Evolutionary conservation across 92 coral and sea anemone genomes (phyloP).

Genomic region (Palythoa caribaeorum): DNA sequence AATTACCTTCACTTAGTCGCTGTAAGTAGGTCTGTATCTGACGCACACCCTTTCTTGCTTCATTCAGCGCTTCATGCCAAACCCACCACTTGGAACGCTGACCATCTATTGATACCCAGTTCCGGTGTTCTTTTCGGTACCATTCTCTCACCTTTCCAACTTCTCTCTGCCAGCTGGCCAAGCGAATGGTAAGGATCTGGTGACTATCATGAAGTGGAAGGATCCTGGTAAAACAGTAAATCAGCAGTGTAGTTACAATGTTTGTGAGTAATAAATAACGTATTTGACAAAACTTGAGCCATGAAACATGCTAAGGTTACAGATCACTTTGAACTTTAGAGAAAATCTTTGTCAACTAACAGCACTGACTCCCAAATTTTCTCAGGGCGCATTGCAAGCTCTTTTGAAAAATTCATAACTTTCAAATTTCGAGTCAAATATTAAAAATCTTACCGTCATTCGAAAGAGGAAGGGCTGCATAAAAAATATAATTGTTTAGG

Average conservation of each 20-base stretch:
- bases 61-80: slow-evolving; percentile 90
- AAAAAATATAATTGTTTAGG: too few species aligned
- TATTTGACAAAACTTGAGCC: too few species aligned
- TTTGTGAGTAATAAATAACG: too few species aligned
- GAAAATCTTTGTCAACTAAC: too few species aligned
- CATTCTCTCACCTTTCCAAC: slow-evolving; percentile 67
- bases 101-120: slow-evolving; percentile 85
- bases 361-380: too few species aligned
- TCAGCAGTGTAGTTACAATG: neutral
- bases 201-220: slow-evolving; percentile 98
- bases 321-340: too few species aligned
- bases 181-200: slow-evolving; percentile 91
- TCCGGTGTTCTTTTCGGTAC: slow-evolving; percentile 81
- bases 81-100: slow-evolving; percentile 99
- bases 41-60: slow-evolving; percentile 84
- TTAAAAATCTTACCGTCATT: too few species aligned
- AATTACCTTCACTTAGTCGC: slow-evolving; percentile 82
- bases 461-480: too few species aligned
- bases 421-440: too few species aligned
- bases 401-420: too few species aligned
- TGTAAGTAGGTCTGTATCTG: slow-evolving; percentile 92
- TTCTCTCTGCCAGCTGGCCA: slow-evolving; percentile 93
- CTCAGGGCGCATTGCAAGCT: too few species aligned
- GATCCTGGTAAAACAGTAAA: slow-evolving; percentile 51
- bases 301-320: too few species aligned